phyloP scores from a whole-genome alignment of 2,113 vertebrate genomes.

The Polypterus bichir region DNA sequence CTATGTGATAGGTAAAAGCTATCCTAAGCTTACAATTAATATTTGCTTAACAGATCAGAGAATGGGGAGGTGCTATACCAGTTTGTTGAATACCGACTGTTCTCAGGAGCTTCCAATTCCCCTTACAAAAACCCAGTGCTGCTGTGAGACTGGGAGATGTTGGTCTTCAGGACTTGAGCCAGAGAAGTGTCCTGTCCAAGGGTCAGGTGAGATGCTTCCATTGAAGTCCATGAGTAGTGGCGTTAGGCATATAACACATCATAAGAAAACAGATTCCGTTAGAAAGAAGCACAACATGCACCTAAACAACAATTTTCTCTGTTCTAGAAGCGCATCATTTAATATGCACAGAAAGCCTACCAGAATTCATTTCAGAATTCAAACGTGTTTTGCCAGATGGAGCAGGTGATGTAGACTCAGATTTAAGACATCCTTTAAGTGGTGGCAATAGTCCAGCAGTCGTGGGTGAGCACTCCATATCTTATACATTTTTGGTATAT shows the following conservation, averaged over 20 bases:
- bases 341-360: background rate
- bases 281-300: no score
- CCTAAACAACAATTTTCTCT: background rate
- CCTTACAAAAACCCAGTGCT: conserved; percentile 36
- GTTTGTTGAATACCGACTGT: conserved; percentile 33
- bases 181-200: conserved; percentile 34
- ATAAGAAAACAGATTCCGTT: no score
- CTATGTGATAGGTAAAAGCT: background rate
- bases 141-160: conserved; percentile 40
- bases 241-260: no score
- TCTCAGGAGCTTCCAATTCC: conserved; percentile 29
- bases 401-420: conserved; percentile 15
- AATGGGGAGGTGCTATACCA: conserved; percentile 30
- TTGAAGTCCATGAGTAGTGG: no score
- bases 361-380: background rate
- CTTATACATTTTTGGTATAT: background rate
- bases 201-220: conserved; percentile 17
- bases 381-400: background rate
- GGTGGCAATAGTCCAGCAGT: background rate
- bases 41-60: conserved; percentile 27
- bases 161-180: conserved; percentile 30
- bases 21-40: background rate
- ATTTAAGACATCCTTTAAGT: conserved; percentile 13
- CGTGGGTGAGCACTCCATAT: background rate
- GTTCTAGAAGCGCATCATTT: background rate